Conservation (phyloP, 2,888 invertebrate species). For the Drosophila rubida region DNA sequence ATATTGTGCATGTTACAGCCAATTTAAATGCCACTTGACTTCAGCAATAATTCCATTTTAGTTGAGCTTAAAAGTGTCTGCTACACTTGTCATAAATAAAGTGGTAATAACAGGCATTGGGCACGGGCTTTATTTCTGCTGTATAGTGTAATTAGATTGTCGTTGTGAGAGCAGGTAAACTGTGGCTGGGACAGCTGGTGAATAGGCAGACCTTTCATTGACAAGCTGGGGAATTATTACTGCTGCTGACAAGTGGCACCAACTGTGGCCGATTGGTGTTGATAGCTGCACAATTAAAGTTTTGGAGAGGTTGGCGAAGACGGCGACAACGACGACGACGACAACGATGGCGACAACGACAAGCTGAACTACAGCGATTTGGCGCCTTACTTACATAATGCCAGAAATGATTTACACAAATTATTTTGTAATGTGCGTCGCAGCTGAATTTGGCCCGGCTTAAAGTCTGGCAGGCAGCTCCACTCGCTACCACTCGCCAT, state of each 20-base stretch:
- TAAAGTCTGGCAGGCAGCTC: slow-evolving; percentile 44
- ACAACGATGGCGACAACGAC: not conserved
- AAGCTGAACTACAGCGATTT: not conserved
- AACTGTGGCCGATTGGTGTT: slow-evolving; percentile 54
- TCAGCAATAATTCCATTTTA: no score
- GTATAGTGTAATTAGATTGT: slow-evolving; percentile 29
- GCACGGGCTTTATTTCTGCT: not conserved
- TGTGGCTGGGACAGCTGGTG: slow-evolving; percentile 21
- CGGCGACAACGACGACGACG: not conserved
- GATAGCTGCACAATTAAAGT: slow-evolving; percentile 54
- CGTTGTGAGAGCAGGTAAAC: not conserved
- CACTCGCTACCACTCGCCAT: slow-evolving; percentile 37
- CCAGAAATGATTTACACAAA: slow-evolving; percentile 74
- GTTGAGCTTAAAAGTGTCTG: no score
- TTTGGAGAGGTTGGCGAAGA: slow-evolving; percentile 6
- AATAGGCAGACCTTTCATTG: slow-evolving; percentile 65
- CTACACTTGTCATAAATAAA: no score
- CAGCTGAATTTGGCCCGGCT: slow-evolving; percentile 41
- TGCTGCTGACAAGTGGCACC: slow-evolving; percentile 55
- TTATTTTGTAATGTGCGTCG: slow-evolving; percentile 75
- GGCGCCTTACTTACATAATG: slow-evolving; percentile 59
- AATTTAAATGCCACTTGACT: no score
- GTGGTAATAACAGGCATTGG: no score
- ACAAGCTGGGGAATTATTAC: slow-evolving; percentile 59
- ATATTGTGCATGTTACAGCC: no score